phyloP scores from a whole-genome alignment of 2,888 invertebrate species.

The Ferdinandea cuprea region DNA sequence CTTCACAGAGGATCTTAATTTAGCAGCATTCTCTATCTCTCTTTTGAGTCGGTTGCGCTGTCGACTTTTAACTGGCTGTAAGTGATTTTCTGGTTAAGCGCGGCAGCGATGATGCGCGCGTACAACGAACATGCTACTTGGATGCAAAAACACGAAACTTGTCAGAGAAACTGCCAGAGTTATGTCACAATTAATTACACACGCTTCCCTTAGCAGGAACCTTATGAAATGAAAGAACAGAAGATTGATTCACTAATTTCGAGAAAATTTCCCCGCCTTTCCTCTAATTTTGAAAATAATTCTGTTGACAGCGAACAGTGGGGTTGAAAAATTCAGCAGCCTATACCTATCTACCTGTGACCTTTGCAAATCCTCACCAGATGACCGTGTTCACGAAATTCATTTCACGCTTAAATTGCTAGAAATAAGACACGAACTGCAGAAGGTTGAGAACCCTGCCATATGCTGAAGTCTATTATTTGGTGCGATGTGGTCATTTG shows the following conservation, averaged over 20 bases:
- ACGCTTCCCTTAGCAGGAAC: conserved; percentile 53
- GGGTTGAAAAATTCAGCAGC: background rate
- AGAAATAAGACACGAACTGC: conserved; percentile 11
- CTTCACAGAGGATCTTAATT: conserved; percentile 69
- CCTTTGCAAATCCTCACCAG: conserved; percentile 16
- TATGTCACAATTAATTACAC: conserved; percentile 74
- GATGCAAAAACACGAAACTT: conserved; percentile 72
- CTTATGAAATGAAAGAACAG: conserved; percentile 42
- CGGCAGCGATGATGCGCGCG: conserved; percentile 70
- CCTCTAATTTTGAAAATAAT: background rate
- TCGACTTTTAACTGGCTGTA: conserved; percentile 73
- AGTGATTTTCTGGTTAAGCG: conserved; percentile 74
- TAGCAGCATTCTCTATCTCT: conserved; percentile 37
- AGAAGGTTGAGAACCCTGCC: conserved; percentile 31
- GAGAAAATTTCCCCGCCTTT: background rate
- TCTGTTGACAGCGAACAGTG: background rate
- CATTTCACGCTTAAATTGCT: conserved; percentile 50
- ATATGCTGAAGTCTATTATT: conserved; percentile 32
- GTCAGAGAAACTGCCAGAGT: conserved; percentile 72
- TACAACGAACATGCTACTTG: conserved; percentile 66
- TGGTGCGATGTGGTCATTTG: conserved; percentile 43
- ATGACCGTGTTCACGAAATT: conserved; percentile 42
- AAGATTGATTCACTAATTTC: conserved; percentile 13
- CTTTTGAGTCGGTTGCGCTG: conserved; percentile 56
- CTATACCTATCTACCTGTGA: background rate